Base-by-base conservation (phyloP, 2,113 vertebrate genomes). In the Apeltes quadracus region DNA sequence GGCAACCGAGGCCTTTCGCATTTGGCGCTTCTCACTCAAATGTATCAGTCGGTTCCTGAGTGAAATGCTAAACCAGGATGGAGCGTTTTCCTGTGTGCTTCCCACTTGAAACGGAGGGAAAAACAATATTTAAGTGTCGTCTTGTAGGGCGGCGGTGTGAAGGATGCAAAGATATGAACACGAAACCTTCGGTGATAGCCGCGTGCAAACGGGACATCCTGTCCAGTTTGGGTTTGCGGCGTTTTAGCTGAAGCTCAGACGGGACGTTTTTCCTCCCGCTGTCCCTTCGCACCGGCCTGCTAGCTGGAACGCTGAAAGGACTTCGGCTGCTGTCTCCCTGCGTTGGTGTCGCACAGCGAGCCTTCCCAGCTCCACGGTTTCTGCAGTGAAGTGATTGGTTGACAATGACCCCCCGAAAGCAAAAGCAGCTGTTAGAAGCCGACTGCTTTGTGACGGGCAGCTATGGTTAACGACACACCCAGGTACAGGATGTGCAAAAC, bases 191-290 rank as follows among this genome's bases (percentile, higher is more conserved):
- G 69, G 75, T 66, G 57, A 38, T 46, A 66, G 69, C 54, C 9
- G 67, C 61, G 72, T 79, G 74, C 75, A 85, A 85, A 78, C 79
- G 88, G 81, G 78, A 86, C 79, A 69, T 86, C 73, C 78, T 84
- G 74, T 71, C 51, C 51, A 57, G 63, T 84, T 84, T 82, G 65
- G 61, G 34, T 81, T 77, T 76, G 27, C 22, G 51, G 74, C 58
- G 43, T 76, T 68, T 27, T 38, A 7, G 46, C 64, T 76, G 76
- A 9, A 64, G 83, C 80, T 63, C 32, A 68, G 65, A 67, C 57
- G 55, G 61, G 63, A 67, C 64, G 61, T 54, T 78, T 83, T 56
- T 69, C n/a, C 62, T 7, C n/a, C 61, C 50, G 50, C 63, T 36
- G 61, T 82, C 74, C 81, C 55, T 79, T 70, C 75, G 71, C 80